Conservation (phyloP, 2,797 vertebrate genomes). For the Pyrocephalus nanus region DNA sequence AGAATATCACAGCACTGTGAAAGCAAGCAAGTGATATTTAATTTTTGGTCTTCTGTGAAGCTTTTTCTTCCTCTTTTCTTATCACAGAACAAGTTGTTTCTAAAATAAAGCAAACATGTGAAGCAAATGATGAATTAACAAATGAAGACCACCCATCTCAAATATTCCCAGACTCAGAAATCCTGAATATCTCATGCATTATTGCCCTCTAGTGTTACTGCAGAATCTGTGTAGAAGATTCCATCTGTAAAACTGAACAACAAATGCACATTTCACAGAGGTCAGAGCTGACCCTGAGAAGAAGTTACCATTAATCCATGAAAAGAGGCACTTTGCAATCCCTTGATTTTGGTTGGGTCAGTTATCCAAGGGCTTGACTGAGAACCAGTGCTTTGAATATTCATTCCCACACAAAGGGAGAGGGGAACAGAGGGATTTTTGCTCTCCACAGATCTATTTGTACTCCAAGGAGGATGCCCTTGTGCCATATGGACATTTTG, state of each 20-base stretch:
- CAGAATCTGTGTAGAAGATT: neutral
- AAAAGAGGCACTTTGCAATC: neutral
- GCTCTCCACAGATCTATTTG: neutral
- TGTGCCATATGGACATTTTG: neutral
- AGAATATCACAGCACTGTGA: neutral
- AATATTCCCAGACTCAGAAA: neutral
- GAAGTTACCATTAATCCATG: neutral
- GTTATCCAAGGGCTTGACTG: neutral
- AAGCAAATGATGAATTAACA: neutral
- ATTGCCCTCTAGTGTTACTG: conserved; percentile 60
- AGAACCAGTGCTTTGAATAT: neutral
- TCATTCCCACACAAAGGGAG: neutral
- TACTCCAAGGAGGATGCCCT: neutral
- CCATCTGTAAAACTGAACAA: neutral
- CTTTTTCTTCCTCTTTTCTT: neutral
- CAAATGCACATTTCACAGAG: neutral
- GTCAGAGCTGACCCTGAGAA: neutral
- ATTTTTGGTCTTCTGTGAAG: neutral
- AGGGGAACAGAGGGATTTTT: neutral
- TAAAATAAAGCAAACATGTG: neutral
- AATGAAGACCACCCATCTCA: neutral
- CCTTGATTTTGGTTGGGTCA: neutral
- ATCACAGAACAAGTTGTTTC: neutral
- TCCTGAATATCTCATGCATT: conserved; percentile 7
- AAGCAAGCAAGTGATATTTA: neutral